phyloP scores from a whole-genome alignment of 2,888 invertebrate species.

The Lithophane leautieri region DNA sequence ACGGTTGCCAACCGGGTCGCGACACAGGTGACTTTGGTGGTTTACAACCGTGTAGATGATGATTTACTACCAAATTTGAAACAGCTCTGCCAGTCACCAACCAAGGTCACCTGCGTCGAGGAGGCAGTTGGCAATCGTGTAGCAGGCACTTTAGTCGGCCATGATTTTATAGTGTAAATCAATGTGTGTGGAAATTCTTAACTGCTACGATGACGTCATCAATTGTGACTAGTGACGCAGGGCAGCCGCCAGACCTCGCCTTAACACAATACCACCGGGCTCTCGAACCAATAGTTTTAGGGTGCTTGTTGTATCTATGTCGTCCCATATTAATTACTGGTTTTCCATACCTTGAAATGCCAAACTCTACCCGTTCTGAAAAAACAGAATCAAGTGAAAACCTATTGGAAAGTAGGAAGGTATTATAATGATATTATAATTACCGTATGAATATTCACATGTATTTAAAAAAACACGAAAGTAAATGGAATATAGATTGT shows the following conservation, averaged over 20 bases:
- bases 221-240: conserved; percentile 47
- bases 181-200: conserved; percentile 28
- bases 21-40: too few species aligned
- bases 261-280: conserved; percentile 68
- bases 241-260: conserved; percentile 68
- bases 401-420: neutral
- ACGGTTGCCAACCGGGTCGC: too few species aligned
- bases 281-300: conserved; percentile 54
- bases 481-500: neutral
- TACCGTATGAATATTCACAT: neutral
- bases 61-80: too few species aligned
- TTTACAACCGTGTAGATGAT: too few species aligned
- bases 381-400: conserved; percentile 9
- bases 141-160: too few species aligned
- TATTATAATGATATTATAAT: neutral
- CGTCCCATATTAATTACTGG: conserved; percentile 46
- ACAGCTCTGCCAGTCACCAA: too few species aligned
- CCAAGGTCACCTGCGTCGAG: too few species aligned
- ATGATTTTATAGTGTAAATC: neutral
- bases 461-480: neutral
- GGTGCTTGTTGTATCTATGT: conserved; percentile 52
- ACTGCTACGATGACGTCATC: conserved; percentile 20
- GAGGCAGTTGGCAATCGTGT: too few species aligned
- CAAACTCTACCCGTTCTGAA: conserved; percentile 31
- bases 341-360: conserved; percentile 39